Evolutionary conservation across 1,140 invertebrate genomes (phyloP), one percentile per base, ranked within the genome.

Genomic region (Palaemon carinicauda): DNA sequence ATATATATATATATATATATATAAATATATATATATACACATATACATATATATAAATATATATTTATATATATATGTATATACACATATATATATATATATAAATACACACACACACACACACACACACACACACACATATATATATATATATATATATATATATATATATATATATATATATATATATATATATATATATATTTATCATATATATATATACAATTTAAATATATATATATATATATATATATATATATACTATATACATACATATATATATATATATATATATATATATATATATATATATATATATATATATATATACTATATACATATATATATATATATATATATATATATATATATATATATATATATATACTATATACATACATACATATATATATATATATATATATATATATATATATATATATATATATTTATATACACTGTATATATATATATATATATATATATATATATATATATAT

Each of bases 71-170:
- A 41, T 41, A 41, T 24, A 27, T 21, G 29, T n/a, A 41, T 7
- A 29, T 9, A 74, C 7, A 74, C 3, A 74, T 41, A 4, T 5
- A 24, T 10, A 74, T 31, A 29, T 19, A 24, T 41, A 29, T n/a
- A 74, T n/a, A 31, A 10, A 29, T n/a, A 12, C 1, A 74, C n/a
- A 31, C 24, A 74, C 24, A 24, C 24, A 29, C 9, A 24, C n/a
- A 74, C 1, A 10, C 21, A 24, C 17, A 27, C 7, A 27, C 1
- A 74, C n/a, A 74, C n/a, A 74, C n/a, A 31, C 2, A 7, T 27
- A 74, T 74, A 29, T 74, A 74, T 74, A 74, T 29, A 74, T 74
- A 74, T 29, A 29, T 29, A 74, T 74, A 74, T 74, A 74, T 74
- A 74, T 74, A 74, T 31, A 74, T 41, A 74, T 41, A 74, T 41